These are phyloP conservation scores for Eupsilia transversa DNA, from an alignment of 2,888 invertebrate species.

Conservation along the genomic window DNA sequence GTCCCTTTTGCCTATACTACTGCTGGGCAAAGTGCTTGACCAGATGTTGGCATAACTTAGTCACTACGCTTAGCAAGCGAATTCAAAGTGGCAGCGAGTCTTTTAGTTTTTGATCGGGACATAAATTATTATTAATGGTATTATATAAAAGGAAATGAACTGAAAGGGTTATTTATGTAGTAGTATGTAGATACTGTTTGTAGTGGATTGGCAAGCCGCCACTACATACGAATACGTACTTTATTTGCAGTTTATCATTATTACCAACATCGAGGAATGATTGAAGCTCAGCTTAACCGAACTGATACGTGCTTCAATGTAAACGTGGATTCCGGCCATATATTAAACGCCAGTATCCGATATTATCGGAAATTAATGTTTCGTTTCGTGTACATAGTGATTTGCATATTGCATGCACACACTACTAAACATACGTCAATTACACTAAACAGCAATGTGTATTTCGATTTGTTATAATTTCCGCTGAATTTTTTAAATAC, in stretches of 20 bases:
- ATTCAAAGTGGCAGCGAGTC: neutral
- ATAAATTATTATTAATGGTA: slow-evolving; percentile 1
- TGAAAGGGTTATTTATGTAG: slow-evolving; percentile 3
- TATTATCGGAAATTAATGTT: slow-evolving; percentile 7
- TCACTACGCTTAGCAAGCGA: neutral
- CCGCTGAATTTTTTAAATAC: slow-evolving; percentile 6
- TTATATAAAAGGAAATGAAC: neutral
- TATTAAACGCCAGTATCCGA: slow-evolving; percentile 4
- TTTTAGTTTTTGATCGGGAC: neutral
- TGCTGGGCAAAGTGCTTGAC: neutral
- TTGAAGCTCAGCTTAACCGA: slow-evolving; percentile 10
- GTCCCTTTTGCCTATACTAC: neutral
- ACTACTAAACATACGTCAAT: slow-evolving; percentile 12
- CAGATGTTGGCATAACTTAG: neutral
- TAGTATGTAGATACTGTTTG: neutral
- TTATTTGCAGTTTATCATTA: slow-evolving; percentile 36
- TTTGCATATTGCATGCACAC: slow-evolving; percentile 10
- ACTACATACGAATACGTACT: neutral
- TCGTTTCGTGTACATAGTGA: neutral
- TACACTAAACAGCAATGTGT: slow-evolving; percentile 8
- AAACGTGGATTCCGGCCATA: neutral
- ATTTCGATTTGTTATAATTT: slow-evolving; percentile 36
- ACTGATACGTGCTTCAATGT: neutral
- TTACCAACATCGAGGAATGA: neutral
- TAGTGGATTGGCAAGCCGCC: slow-evolving; percentile 16